These are phyloP conservation scores for Drosophila littoralis DNA, from an alignment of 1,140 invertebrate genomes.

Conservation along the genomic window DNA sequence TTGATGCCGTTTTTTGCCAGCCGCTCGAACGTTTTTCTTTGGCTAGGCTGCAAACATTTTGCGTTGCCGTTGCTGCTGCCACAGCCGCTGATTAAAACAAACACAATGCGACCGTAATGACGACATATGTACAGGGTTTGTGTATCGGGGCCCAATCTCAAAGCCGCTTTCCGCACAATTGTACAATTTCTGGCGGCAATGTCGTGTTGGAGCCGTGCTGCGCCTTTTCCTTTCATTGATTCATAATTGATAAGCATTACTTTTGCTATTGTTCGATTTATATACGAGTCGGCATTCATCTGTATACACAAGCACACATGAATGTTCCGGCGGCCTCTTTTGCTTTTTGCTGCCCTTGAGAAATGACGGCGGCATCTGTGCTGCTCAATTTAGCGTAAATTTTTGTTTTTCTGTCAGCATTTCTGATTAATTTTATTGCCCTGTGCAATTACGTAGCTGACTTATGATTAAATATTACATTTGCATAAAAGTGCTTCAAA, in stretches of 20 bases:
- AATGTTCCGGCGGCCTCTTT: slow-evolving; percentile 4
- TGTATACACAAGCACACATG: background rate
- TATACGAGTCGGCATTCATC: slow-evolving; percentile 18
- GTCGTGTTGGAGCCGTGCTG: slow-evolving; percentile 27
- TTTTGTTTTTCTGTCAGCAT: slow-evolving; percentile 59
- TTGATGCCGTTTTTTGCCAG: slow-evolving; percentile 24
- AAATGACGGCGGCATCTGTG: slow-evolving; percentile 51
- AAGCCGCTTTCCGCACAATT: slow-evolving; percentile 76
- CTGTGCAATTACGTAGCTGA: slow-evolving; percentile 61
- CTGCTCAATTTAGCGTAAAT: slow-evolving; percentile 76
- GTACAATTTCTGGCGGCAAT: slow-evolving; percentile 74
- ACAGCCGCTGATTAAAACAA: slow-evolving; percentile 80
- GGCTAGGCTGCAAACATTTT: slow-evolving; percentile 67
- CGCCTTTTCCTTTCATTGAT: slow-evolving; percentile 70
- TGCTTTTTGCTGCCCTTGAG: slow-evolving; percentile 30
- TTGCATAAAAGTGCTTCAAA: slow-evolving; percentile 32
- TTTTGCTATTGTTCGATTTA: slow-evolving; percentile 77
- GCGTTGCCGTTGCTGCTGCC: slow-evolving; percentile 35
- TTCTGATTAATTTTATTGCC: slow-evolving; percentile 77
- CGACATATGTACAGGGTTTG: slow-evolving; percentile 70
- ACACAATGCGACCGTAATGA: slow-evolving; percentile 80
- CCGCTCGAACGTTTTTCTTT: slow-evolving; percentile 15
- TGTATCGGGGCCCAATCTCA: slow-evolving; percentile 41
- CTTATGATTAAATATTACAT: slow-evolving; percentile 58
- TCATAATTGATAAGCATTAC: slow-evolving; percentile 83